Evolutionary conservation across 2,113 vertebrate species (phyloP), one percentile per base, ranked within the genome.

Genomic region (Lates calcarifer): DNA sequence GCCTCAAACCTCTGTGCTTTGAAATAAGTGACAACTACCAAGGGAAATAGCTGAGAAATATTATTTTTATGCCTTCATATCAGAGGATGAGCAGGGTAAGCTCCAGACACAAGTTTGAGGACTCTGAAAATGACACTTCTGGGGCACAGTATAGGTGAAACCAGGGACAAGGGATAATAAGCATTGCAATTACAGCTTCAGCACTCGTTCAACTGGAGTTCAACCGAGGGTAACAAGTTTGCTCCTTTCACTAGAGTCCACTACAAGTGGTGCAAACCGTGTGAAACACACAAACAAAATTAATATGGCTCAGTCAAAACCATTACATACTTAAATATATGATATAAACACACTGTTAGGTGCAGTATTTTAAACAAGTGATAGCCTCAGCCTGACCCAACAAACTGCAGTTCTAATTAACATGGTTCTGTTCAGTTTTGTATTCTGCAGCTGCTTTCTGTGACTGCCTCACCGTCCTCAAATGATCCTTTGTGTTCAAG

Each of bases 101-200:
- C 81, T 79, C 66, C 53, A 49, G 62, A 72, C 74, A 89, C 61
- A 56, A 77, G 79, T 78, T 81, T 89, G 86, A 92, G 72, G 81
- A 84, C 37, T 83, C 71, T 62, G 49, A 81, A 89, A 86, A 85
- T 85, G 90, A 89, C 91, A 91, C 81, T 84, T 91, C 84, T 89
- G 76, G 81, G 86, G 26, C 85, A 87, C 33, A 74, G 33, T 29
- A 43, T 73, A 82, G 86, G 80, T 86, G 79, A 87, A 87, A 85
- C 67, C 29, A 56, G 72, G 81, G 87, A 69, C 84, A 82, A 64
- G 77, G 26, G 64, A 74, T 56, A 66, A 84, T 90, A 80, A 84
- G 90, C 83, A 84, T 31, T 43, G 65, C 74, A 83, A 89, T 89
- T 89, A 89, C 79, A 81, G 74, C 75, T 74, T 74, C 80, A 14